A percentile compares a stretch with the other conserved stretches of the same genome.
phyloP scores from a whole-genome alignment of 2,888 invertebrate genomes.

The Apocheima hispidaria region DNA sequence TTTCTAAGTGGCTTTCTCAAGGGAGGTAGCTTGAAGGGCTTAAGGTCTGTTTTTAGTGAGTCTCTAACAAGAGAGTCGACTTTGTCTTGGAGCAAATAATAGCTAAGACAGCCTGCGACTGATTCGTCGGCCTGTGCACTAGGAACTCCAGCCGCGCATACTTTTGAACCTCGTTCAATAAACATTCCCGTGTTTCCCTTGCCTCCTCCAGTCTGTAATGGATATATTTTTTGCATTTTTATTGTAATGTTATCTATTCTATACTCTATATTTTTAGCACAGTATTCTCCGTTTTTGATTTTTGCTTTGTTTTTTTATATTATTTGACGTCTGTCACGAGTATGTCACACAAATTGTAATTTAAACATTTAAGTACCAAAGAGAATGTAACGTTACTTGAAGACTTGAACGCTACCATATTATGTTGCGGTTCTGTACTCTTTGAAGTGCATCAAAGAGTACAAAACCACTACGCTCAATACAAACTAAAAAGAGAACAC shows the following conservation, averaged over 20 bases:
- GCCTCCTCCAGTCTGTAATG: slow-evolving; percentile 47
- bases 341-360: too few species aligned
- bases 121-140: slow-evolving; percentile 43
- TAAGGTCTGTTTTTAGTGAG: slow-evolving; percentile 47
- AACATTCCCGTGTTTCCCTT: slow-evolving; percentile 61
- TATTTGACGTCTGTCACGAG: too few species aligned
- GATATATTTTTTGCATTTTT: slow-evolving; percentile 13
- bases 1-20: slow-evolving; percentile 36
- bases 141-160: slow-evolving; percentile 57
- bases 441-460: too few species aligned
- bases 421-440: too few species aligned
- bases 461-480: too few species aligned
- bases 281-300: not conserved
- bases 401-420: too few species aligned
- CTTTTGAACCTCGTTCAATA: slow-evolving; percentile 52
- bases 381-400: too few species aligned
- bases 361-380: too few species aligned
- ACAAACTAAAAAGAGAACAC: too few species aligned
- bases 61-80: slow-evolving; percentile 57
- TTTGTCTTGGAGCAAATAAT: slow-evolving; percentile 57
- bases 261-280: not conserved
- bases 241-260: too few species aligned
- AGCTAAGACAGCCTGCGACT: slow-evolving; percentile 45
- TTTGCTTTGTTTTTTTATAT: not conserved
- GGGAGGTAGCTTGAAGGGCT: slow-evolving; percentile 42